Base-by-base conservation (phyloP, 2,888 invertebrate species). In the Bruchidius siliquastri region DNA sequence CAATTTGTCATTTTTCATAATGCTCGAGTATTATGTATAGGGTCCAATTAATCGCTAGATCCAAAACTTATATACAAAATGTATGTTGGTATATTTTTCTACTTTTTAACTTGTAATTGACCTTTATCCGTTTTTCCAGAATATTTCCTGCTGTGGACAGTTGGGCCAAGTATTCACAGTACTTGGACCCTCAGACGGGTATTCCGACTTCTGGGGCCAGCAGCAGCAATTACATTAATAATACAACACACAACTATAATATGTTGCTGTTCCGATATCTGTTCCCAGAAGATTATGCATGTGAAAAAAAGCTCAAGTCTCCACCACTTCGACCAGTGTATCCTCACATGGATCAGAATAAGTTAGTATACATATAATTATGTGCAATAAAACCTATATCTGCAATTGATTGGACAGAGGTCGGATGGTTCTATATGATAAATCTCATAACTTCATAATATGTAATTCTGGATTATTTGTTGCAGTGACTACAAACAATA, bases 71-170 rank as follows among this genome's bases (percentile, higher is more conserved):
- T n/a, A n/a, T n/a, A n/a, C n/a, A n/a, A n/a, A n/a, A n/a, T n/a
- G n/a, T n/a, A n/a, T n/a, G n/a, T n/a, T n/a, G n/a, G n/a, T n/a
- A n/a, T n/a, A n/a, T n/a, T n/a, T n/a, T n/a, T n/a, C n/a, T n/a
- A n/a, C n/a, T n/a, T n/a, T n/a, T n/a, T n/a, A n/a, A n/a, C n/a
- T n/a, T n/a, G n/a, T n/a, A 26, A 26, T 4, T 26, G 8, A 4
- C 8, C 3, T 26, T 26, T 26, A 26, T 26, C 8, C 8, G 26
- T 26, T 49, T 49, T 49, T 10, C 21, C 1, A 87, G 96, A 71
- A 95, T 97, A 81, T 97, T 96, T 87, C 97, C 97, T 21, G 93
- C 95, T 22, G 91, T 93, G 76, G 96, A 96, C 85, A 93, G 95
- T 21, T 96, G 96, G 96, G 90, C 91, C 84, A 91, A 92, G 83